These are phyloP conservation scores for Furcifer pardalis DNA, from an alignment of 2,797 vertebrate genomes.

Conservation along the genomic window DNA sequence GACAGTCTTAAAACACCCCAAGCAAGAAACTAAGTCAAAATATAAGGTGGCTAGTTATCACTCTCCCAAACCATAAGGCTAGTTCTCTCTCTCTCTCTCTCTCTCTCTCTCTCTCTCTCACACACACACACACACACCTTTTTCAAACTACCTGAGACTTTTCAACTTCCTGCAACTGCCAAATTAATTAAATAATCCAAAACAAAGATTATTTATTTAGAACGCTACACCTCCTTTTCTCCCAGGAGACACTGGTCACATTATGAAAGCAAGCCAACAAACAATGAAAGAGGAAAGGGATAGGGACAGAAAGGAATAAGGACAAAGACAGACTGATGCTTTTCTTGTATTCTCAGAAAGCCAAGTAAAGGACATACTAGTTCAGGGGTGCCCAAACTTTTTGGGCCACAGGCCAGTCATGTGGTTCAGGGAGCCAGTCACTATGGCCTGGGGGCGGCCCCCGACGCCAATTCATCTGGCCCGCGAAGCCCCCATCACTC, in stretches of 20 bases:
- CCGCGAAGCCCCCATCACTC: no score
- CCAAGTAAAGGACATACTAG: background rate
- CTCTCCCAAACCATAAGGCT: no score
- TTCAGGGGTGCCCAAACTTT: no score
- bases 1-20: background rate
- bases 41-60: no score
- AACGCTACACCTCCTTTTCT: background rate
- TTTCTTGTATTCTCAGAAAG: slow-evolving; percentile 46
- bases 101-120: no score
- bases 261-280: slow-evolving; percentile 45
- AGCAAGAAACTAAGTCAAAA: background rate
- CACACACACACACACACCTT: background rate
- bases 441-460: no score
- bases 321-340: slow-evolving; percentile 54
- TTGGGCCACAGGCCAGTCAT: no score
- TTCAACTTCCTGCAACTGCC: slow-evolving; percentile 48
- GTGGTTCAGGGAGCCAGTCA: no score
- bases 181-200: no score
- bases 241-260: background rate
- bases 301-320: background rate
- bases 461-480: no score
- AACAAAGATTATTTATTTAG: slow-evolving; percentile 14
- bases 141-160: slow-evolving; percentile 16
- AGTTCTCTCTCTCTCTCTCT: no score
- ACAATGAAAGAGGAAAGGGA: slow-evolving; percentile 1